phyloP scores from a whole-genome alignment of 2,888 invertebrate species.

The Meliscaeva auricollis region DNA sequence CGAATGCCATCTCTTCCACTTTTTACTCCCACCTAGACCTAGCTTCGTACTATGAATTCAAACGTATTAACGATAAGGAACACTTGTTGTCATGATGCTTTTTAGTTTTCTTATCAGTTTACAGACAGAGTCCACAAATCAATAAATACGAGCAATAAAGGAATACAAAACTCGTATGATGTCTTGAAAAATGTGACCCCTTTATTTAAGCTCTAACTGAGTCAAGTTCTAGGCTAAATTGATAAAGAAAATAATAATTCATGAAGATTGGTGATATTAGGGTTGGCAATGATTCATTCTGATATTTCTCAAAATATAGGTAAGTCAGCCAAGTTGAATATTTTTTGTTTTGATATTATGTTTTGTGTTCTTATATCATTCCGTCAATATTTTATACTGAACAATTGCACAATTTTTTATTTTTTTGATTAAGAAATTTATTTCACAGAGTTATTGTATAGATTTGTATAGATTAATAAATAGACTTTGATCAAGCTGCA shows the following conservation, averaged over 20 bases:
- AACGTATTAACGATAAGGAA: not conserved
- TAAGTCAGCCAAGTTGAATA: too few species aligned
- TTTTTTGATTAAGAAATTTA: too few species aligned
- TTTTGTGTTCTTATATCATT: too few species aligned
- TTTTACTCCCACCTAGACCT: too few species aligned
- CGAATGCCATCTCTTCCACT: too few species aligned
- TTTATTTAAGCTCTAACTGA: not conserved
- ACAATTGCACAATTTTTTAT: too few species aligned
- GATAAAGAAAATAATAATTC: slow-evolving; percentile 1
- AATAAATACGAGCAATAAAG: not conserved
- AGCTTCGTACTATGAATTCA: too few species aligned
- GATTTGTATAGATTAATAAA: not conserved
- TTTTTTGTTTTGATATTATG: too few species aligned
- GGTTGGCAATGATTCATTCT: too few species aligned
- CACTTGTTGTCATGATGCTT: not conserved
- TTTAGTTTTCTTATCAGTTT: not conserved
- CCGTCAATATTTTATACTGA: too few species aligned
- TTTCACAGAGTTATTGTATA: too few species aligned
- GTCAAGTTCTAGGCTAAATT: slow-evolving; percentile 3
- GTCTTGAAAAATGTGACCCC: not conserved
- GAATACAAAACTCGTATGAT: not conserved
- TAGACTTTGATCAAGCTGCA: slow-evolving; percentile 1
- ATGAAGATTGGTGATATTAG: not conserved
- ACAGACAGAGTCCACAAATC: not conserved
- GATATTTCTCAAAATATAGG: too few species aligned